Base-by-base conservation (phyloP, 2,113 vertebrate genomes). In the Notarius lentiginosus region DNA sequence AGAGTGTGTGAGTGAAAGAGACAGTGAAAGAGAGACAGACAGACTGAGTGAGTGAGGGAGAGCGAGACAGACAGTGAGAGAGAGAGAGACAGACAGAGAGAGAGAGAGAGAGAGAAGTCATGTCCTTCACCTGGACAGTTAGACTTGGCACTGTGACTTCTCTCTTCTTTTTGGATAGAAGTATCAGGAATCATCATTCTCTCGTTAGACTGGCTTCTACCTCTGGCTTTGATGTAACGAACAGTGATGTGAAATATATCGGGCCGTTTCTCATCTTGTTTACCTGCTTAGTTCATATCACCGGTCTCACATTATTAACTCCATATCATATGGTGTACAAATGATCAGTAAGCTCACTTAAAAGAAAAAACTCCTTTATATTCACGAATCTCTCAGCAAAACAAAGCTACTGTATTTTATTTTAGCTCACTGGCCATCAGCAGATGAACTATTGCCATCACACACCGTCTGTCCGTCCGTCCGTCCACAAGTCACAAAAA, bases 91-190 rank as follows among this genome's bases (percentile, higher is more conserved):
- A 41, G 34, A 41, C 34, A 41, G 41, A 4, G 3, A 41, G 4
- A 41, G 41, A 41, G 30, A 34, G 27, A 68, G 27, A 60, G 73
- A 82, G 68, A 89, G 20, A 12, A 60, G 70, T 79, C 63, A 81
- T 83, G 86, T 83, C 27, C 53, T 20, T 85, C 30, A 30, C 20
- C 56, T 82, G 68, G 77, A 82, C 56, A 84, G 27, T 86, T 20
- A 55, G 79, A 49, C 30, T n/a, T 58, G 58, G 24, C 72, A 81
- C 27, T 11, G 20, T 53, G 34, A 47, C 41, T 47, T 55, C n/a
- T 6, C 47, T 47, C 70, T 73, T 49, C 70, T 73, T 53, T 76
- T 51, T 51, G 11, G 47, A 76, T 14, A 51, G 73, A n/a, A 79
- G 24, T 55, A 30, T 14, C 75, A 55, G 7, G 14, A 79, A 79